Evolutionary conservation across 2,797 vertebrate genomes (phyloP).

Genomic region (Brachyrhaphis roseni): DNA sequence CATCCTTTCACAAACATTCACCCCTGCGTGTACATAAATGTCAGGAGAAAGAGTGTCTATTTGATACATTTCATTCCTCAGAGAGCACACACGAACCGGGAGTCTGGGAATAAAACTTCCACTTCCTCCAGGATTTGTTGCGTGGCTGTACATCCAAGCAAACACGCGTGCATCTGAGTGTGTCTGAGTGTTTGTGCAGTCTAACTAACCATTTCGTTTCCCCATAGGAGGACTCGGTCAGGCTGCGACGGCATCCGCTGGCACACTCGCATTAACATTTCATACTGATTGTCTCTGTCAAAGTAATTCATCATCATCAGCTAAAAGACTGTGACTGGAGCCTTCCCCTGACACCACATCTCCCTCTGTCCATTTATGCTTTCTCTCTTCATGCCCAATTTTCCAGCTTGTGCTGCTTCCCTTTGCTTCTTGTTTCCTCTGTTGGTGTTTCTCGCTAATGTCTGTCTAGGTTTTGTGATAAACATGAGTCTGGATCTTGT

Average conservation of each 20-base stretch:
- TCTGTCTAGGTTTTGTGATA: conserved; percentile 73
- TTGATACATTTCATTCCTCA: conserved; percentile 42
- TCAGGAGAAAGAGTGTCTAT: conserved; percentile 26
- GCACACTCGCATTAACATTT: conserved; percentile 76
- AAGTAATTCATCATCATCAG: conserved; percentile 79
- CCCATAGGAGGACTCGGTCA: conserved; percentile 64
- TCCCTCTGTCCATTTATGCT: conserved; percentile 25
- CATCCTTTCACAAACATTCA: conserved; percentile 28
- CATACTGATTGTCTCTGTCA: conserved; percentile 80
- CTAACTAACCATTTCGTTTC: conserved; percentile 66
- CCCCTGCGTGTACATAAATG: conserved; percentile 43
- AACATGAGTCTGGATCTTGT: conserved; percentile 62
- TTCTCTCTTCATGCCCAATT: conserved; percentile 29
- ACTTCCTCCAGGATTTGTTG: conserved; percentile 41
- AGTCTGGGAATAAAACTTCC: conserved; percentile 37
- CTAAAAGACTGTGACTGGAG: conserved; percentile 57
- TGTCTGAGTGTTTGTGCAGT: conserved; percentile 12
- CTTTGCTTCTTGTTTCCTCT: conserved; percentile 24
- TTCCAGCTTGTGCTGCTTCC: conserved; percentile 16
- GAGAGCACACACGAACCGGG: conserved; percentile 30
- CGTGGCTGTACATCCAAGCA: conserved; percentile 27
- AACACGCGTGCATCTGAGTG: conserved; percentile 17
- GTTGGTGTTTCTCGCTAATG: conserved; percentile 28
- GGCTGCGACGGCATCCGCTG: conserved; percentile 70
- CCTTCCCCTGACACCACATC: conserved; percentile 45